Evolutionary conservation across 2,113 vertebrate species (phyloP).

Genomic region (Tonatia bakeri): DNA sequence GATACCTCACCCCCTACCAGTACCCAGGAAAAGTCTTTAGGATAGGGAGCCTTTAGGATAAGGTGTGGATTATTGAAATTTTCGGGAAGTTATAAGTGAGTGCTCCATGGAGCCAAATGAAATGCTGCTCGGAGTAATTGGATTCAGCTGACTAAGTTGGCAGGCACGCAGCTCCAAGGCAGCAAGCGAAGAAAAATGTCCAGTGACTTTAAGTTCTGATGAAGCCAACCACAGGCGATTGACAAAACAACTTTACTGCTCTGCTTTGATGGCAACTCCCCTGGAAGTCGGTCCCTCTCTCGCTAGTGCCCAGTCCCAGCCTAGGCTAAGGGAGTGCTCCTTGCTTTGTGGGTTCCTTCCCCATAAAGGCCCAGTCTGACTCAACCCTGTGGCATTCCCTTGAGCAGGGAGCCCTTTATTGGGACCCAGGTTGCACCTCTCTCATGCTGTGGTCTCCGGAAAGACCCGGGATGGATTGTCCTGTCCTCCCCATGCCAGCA

Average conservation of each 20-base stretch:
- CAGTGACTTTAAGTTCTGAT: constrained; percentile 79
- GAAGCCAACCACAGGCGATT: constrained; percentile 68
- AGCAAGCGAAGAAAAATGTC: constrained; percentile 83
- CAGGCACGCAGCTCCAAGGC: constrained; percentile 85
- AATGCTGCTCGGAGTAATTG: constrained; percentile 86
- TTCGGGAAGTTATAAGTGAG: constrained; percentile 86
- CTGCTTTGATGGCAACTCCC: not conserved
- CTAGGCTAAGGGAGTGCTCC: not conserved
- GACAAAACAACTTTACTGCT: constrained; percentile 67
- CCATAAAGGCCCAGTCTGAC: not conserved
- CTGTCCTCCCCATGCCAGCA: not conserved
- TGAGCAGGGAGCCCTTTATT: not conserved
- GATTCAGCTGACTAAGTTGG: constrained; percentile 88
- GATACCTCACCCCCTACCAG: not conserved
- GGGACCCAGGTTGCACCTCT: not conserved
- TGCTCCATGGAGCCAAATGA: constrained; percentile 86
- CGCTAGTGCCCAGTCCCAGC: not conserved
- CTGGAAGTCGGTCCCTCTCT: not conserved
- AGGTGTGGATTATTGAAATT: constrained; percentile 82
- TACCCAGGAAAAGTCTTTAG: constrained; percentile 69
- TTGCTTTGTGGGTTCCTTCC: not conserved
- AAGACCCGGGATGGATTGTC: not conserved
- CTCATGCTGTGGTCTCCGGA: not conserved
- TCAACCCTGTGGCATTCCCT: not conserved
- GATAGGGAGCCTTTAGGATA: constrained; percentile 59